Conservation (phyloP, 2,888 invertebrate genomes). For the Tenthredo scrophulariae region DNA sequence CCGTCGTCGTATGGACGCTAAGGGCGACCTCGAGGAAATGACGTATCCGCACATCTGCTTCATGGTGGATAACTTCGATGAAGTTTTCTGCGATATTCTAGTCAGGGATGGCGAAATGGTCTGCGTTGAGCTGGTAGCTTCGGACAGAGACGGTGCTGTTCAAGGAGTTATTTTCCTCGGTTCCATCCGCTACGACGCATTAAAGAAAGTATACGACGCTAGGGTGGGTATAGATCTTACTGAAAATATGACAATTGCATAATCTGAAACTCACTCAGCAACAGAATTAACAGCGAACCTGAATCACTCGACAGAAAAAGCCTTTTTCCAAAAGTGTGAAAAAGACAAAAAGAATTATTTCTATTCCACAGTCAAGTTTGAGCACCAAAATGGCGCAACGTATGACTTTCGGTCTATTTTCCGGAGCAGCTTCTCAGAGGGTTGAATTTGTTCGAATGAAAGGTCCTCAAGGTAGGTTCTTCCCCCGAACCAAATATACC, state of each 20-base stretch:
- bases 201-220: constrained; percentile 97
- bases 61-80: constrained; percentile 99
- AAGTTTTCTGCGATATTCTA: constrained; percentile 98
- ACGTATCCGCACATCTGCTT: constrained; percentile 99
- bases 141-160: constrained; percentile 90
- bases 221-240: constrained; percentile 83
- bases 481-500: neutral
- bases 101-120: constrained; percentile 99
- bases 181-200: constrained; percentile 97
- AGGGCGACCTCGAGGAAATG: constrained; percentile 98
- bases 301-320: too few species aligned
- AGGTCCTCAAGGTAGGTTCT: constrained; percentile 89
- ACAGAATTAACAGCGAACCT: neutral
- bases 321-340: too few species aligned
- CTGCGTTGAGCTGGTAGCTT: constrained; percentile 97
- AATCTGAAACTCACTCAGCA: neutral
- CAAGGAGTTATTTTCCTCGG: constrained; percentile 98
- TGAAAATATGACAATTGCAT: neutral
- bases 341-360: neutral
- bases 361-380: constrained; percentile 87
- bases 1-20: constrained; percentile 97
- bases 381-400: constrained; percentile 97
- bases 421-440: constrained; percentile 87
- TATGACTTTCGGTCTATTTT: constrained; percentile 96
- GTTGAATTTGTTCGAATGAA: constrained; percentile 99